Evolutionary conservation across 1,140 invertebrate genomes (phyloP).

Genomic region (Meloidogyne floridensis): DNA sequence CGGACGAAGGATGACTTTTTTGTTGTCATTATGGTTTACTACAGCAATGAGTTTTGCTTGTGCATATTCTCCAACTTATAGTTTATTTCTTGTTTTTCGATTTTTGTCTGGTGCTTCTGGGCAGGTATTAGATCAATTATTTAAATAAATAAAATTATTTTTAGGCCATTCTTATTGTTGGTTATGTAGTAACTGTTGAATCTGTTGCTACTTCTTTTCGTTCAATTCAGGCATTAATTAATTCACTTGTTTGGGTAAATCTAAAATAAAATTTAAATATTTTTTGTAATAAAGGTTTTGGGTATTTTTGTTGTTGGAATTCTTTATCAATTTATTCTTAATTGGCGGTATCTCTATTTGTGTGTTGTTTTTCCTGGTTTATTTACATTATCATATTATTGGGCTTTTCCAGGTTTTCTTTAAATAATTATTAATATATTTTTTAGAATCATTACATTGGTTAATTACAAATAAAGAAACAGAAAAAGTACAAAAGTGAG

Average conservation of each 20-base stretch:
- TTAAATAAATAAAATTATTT: neutral
- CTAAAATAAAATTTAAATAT: neutral
- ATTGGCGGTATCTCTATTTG: constrained; percentile 51
- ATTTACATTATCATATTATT: constrained; percentile 50
- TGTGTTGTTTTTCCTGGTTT: constrained; percentile 37
- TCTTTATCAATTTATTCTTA: constrained; percentile 46
- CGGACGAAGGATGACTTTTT: constrained; percentile 47
- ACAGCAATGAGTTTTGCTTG: constrained; percentile 54
- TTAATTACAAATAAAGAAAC: constrained; percentile 49
- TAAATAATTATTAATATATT: constrained; percentile 27
- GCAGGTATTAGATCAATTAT: constrained; percentile 27
- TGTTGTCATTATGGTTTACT: constrained; percentile 50
- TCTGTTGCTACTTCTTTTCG: constrained; percentile 48
- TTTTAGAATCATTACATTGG: constrained; percentile 52
- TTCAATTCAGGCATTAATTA: constrained; percentile 43
- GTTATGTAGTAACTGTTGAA: constrained; percentile 36
- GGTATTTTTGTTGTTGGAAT: constrained; percentile 51
- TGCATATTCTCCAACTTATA: constrained; percentile 46
- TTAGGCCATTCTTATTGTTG: constrained; percentile 15
- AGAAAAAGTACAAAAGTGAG: constrained; percentile 39
- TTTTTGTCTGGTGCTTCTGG: constrained; percentile 45
- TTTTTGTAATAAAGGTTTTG: constrained; percentile 20
- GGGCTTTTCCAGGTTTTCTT: constrained; percentile 32
- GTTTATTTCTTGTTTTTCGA: constrained; percentile 49
- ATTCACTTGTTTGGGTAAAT: constrained; percentile 48